Conservation (phyloP, 2,113 vertebrate species). For the Hyaena hyaena region DNA sequence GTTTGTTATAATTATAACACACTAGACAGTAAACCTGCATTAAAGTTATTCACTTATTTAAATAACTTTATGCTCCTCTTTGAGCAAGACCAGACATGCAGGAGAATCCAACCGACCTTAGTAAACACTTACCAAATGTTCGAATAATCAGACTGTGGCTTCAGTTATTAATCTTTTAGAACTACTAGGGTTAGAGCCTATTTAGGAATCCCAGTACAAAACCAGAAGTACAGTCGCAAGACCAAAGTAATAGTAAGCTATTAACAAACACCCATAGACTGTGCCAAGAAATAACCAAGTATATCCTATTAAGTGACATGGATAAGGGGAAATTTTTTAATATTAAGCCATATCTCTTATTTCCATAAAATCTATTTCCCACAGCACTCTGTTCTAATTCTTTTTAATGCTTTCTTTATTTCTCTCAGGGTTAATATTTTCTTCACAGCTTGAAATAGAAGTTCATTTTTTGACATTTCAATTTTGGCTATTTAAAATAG, state of each 20-base stretch:
- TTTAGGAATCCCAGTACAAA: constrained; percentile 48
- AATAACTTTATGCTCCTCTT: constrained; percentile 55
- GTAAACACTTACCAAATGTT: constrained; percentile 57
- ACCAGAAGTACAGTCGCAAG: constrained; percentile 29
- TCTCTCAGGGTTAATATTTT: constrained; percentile 55
- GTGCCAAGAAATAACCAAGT: not conserved
- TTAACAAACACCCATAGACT: constrained; percentile 26
- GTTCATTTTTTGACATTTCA: constrained; percentile 25
- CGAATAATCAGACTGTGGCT: constrained; percentile 46
- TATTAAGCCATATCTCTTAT: not conserved
- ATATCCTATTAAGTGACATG: not conserved
- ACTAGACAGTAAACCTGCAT: constrained; percentile 62
- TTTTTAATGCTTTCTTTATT: constrained; percentile 21
- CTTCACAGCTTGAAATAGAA: constrained; percentile 51
- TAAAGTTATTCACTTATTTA: constrained; percentile 68
- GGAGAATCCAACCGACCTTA: constrained; percentile 53
- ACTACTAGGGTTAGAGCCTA: constrained; percentile 45
- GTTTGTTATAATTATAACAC: constrained; percentile 77
- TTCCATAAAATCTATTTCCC: constrained; percentile 39
- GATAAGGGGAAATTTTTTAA: not conserved
- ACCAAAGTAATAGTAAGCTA: constrained; percentile 59
- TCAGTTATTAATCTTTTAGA: constrained; percentile 59
- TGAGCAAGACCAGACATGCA: constrained; percentile 53
- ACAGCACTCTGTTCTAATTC: not conserved
- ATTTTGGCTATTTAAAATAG: constrained; percentile 39